Base-by-base conservation (phyloP, 2,797 vertebrate genomes). In the Spheniscus humboldti region DNA sequence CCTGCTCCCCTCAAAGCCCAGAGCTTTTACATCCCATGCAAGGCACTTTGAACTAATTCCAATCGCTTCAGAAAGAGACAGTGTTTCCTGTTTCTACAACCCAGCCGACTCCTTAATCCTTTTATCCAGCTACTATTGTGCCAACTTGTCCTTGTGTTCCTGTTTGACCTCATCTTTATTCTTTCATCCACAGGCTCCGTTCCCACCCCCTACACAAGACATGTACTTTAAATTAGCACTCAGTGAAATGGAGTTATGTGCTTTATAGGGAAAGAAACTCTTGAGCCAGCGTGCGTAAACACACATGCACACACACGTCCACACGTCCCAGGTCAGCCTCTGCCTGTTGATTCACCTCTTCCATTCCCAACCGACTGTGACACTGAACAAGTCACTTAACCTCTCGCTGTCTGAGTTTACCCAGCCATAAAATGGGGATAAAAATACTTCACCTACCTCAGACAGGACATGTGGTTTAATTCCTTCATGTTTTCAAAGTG, bases 1-100 rank as follows among this genome's bases (percentile, higher is more conserved):
- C 48, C 72, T 1, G 0, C 59, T 90, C 55, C 31, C 53, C 77
- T 53, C 50, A 3, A 7, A 80, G 72, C 59, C 17, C 55, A 41
- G 63, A 28, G n/a, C 50, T 90, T 85, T 81, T 64, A 31, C 47
- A 74, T 23, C 80, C 75, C 96, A 74, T 31, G 93, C 95, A 64
- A 90, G 84, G 94, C 20, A 5, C 93, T 97, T 95, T 94, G 95
- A 97, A 94, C 86, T 91, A 8, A 2, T 64, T 92, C 94, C 96
- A 97, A 0, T 0, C 3, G 0, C 75, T 79, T 92, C 94, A 80
- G 81, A 60, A 80, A 81, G 81, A 90, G 83, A 39, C 47, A 25
- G 71, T 2, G 18, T 20, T 94, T 94, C 96, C 96, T 94, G 92
- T 59, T 95, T 17, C 83, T 76, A 7, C 86, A 64, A 19, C 30